These are phyloP conservation scores for Cerceris ruficornis DNA, from an alignment of 2,888 invertebrate genomes.

Conservation along the genomic window DNA sequence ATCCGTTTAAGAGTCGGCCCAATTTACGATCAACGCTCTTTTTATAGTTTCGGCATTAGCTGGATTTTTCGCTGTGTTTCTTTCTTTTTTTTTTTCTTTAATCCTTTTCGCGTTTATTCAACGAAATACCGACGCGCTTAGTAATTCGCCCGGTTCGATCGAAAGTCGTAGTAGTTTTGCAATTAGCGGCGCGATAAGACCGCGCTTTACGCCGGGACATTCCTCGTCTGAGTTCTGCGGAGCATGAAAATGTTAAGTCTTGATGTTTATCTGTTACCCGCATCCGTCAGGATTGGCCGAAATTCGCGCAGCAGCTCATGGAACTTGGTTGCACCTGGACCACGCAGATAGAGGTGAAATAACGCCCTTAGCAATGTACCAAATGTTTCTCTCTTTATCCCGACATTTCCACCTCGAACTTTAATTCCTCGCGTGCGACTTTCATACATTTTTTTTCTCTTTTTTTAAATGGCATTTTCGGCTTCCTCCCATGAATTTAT, in stretches of 20 bases:
- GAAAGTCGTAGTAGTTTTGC: too few relatives aligned
- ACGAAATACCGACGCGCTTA: too few relatives aligned
- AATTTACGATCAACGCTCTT: too few relatives aligned
- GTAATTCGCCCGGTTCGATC: too few relatives aligned
- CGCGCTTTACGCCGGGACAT: not conserved
- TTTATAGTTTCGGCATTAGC: too few relatives aligned
- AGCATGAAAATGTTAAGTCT: slow-evolving; percentile 57
- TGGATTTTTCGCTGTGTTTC: too few relatives aligned
- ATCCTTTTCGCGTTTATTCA: too few relatives aligned
- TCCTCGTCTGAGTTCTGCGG: slow-evolving; percentile 28
- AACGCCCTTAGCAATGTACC: slow-evolving; percentile 67
- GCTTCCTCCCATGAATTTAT: too few relatives aligned
- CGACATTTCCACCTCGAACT: not conserved
- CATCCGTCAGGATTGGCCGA: slow-evolving; percentile 89
- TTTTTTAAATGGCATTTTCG: too few relatives aligned
- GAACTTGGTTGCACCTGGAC: slow-evolving; percentile 92
- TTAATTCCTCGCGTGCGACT: not conserved
- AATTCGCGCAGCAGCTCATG: slow-evolving; percentile 92
- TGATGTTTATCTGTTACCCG: slow-evolving; percentile 80
- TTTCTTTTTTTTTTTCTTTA: too few relatives aligned
- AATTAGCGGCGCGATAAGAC: not conserved
- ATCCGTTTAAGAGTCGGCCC: too few relatives aligned
- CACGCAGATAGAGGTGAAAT: slow-evolving; percentile 89
- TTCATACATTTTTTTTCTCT: too few relatives aligned
- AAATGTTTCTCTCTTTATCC: slow-evolving; percentile 30